Base-by-base conservation (phyloP, 2,797 vertebrate species). In the Eleutherodactylus coqui region DNA sequence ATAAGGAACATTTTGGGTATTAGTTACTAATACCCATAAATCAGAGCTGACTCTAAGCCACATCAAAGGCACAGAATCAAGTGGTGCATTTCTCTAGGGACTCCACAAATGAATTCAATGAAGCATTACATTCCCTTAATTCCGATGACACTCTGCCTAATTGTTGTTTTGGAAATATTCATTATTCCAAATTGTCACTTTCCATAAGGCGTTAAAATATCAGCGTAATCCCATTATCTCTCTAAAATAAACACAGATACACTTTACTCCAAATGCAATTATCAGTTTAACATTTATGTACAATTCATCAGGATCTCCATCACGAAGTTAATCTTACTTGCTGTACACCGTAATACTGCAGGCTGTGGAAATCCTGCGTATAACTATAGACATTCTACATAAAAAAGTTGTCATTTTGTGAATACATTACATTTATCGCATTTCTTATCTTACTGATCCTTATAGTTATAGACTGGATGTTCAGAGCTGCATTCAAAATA, bases 81-180 rank as follows among this genome's bases (percentile, higher is more conserved):
- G 70, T 47, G 10, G 6, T 43, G 34, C 7, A 75, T 83, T 47
- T 76, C 72, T 67, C 83, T 27, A 19, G 58, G 36, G 83, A 75
- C 29, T 49, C 29, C 55, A 75, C 67, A 83, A 75, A 83, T 83
- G 51, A 58, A 60, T 83, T 75, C 38, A 75, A 36, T 75, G 70
- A 75, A 75, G 82, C 69, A n/a, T 75, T 75, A 58, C 51, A 62
- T 75, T 60, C 53, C 69, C 29, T 47, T 83, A 75, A 60, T 58
- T 24, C 70, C 73, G 24, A 45, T 58, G 53, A 83, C 69, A 60
- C 53, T 53, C 4, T 75, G 53, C 41, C 53, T 83, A 83, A 83
- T 83, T 83, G 82, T 73, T 60, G 70, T 62, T 60, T 83, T 75
- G 82, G 70, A 75, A 83, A 73, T 83, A 62, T 75, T 75, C 51